Evolutionary conservation across 2,113 vertebrate species (phyloP).

Genomic region (Centrocercus urophasianus): DNA sequence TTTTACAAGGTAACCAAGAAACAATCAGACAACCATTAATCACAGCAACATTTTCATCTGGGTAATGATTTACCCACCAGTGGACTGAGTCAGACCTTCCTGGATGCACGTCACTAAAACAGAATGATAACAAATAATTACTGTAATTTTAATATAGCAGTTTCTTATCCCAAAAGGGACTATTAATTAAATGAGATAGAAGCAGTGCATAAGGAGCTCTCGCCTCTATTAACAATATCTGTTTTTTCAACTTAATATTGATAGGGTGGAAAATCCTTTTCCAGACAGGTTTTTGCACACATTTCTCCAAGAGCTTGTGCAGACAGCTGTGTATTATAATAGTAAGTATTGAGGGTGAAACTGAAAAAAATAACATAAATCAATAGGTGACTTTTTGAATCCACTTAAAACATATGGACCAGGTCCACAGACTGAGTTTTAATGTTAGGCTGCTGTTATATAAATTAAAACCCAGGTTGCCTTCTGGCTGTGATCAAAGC

Average conservation of each 20-base stretch:
- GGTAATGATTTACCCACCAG: neutral
- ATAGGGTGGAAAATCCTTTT: neutral
- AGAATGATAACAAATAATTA: conserved; percentile 10
- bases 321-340: neutral
- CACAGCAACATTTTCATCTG: conserved; percentile 26
- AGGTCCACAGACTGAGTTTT: neutral
- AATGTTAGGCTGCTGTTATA: neutral
- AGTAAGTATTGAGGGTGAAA: neutral
- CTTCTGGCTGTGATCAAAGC: neutral
- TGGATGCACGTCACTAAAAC: neutral
- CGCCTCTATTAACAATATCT: conserved; percentile 16
- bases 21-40: conserved; percentile 40
- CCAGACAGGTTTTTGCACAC: neutral
- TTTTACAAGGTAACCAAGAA: conserved; percentile 8
- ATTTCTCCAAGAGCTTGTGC: neutral
- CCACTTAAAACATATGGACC: neutral
- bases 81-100: neutral
- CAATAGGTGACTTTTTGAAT: neutral
- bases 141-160: neutral
- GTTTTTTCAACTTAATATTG: neutral
- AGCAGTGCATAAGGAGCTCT: neutral
- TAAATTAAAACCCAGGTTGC: neutral
- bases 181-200: conserved; percentile 26
- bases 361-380: neutral
- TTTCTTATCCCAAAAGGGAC: neutral